These are phyloP conservation scores for Clarias batrachus DNA, from an alignment of 2,113 vertebrate genomes.

Conservation along the genomic window DNA sequence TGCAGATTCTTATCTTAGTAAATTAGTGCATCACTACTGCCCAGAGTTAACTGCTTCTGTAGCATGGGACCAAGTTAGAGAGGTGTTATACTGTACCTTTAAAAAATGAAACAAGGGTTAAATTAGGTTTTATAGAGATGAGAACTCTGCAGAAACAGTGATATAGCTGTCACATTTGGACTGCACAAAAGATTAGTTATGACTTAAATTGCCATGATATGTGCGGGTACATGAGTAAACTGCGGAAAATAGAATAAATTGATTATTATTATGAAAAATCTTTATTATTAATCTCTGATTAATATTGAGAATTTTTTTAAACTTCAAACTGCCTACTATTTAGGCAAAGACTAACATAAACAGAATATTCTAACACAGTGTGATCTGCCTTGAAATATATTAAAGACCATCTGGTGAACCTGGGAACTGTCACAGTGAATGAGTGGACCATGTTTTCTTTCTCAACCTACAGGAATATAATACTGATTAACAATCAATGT, in stretches of 20 bases:
- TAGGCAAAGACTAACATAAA: neutral
- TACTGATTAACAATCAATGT: neutral
- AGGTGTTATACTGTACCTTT: neutral
- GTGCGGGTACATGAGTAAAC: neutral
- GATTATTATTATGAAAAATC: neutral
- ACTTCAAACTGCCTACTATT: neutral
- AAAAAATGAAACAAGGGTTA: neutral
- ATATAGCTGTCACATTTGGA: neutral
- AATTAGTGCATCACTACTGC: slow-evolving; percentile 31
- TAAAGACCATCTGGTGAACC: neutral
- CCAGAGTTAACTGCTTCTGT: slow-evolving; percentile 7
- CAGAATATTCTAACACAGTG: neutral
- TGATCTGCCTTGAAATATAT: neutral
- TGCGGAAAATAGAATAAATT: neutral
- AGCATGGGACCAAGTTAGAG: neutral
- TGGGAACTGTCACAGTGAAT: neutral
- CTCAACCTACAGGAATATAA: neutral
- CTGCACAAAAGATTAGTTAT: neutral
- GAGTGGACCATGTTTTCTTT: neutral
- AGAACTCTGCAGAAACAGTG: neutral
- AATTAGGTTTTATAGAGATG: neutral
- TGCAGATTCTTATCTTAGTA: slow-evolving; percentile 9
- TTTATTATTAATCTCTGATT: too few species aligned
- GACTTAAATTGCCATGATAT: neutral
- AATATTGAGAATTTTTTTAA: too few species aligned